Conservation (phyloP, 2,888 invertebrate species). For the Galerucella calmariensis region DNA sequence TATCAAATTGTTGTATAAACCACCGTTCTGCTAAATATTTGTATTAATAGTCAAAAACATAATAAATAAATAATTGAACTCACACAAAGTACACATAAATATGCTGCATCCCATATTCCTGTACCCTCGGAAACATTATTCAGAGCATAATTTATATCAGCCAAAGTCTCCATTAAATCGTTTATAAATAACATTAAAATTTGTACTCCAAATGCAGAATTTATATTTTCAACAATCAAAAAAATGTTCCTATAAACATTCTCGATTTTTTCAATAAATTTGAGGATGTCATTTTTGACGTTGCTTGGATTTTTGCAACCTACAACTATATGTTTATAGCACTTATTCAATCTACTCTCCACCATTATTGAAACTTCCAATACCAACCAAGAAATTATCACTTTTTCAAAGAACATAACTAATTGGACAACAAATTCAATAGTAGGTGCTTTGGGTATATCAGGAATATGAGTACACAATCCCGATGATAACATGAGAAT, state of each 20-base stretch:
- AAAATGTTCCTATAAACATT: neutral
- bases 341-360: neutral
- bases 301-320: too few relatives aligned
- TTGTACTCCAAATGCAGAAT: conserved; percentile 1
- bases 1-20: too few relatives aligned
- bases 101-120: neutral
- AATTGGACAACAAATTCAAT: neutral
- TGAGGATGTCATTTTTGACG: too few relatives aligned
- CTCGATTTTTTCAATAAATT: neutral
- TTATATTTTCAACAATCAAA: neutral
- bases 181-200: neutral
- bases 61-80: neutral
- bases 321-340: neutral
- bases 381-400: neutral
- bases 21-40: neutral
- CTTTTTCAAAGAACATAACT: neutral
- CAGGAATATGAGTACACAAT: too few relatives aligned
- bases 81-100: neutral
- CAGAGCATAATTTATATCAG: neutral
- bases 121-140: neutral
- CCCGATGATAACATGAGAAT: too few relatives aligned
- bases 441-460: neutral
- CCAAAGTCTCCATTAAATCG: neutral
- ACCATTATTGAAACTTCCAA: neutral
- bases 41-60: neutral